These are phyloP conservation scores for Pipistrellus nathusii DNA, from an alignment of 2,797 vertebrate genomes.

Conservation along the genomic window DNA sequence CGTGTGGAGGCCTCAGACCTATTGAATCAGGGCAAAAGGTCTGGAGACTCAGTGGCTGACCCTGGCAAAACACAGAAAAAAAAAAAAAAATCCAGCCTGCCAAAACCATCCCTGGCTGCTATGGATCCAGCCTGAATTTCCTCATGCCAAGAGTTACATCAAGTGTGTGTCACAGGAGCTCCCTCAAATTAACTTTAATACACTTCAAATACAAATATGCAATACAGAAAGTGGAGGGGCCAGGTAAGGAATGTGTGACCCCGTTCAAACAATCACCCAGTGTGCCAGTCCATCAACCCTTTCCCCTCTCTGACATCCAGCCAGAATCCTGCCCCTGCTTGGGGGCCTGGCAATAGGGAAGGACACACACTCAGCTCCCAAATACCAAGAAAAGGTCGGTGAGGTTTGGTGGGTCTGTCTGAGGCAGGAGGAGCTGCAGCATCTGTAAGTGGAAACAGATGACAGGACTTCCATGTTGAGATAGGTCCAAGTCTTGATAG, in stretches of 20 bases:
- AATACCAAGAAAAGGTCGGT: background rate
- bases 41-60: background rate
- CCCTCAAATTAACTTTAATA: conserved; percentile 78
- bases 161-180: conserved; percentile 17
- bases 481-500: background rate
- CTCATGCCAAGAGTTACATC: background rate
- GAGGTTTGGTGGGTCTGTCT: background rate
- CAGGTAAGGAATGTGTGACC: background rate
- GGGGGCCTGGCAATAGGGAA: background rate
- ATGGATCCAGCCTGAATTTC: background rate
- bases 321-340: background rate
- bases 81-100: background rate
- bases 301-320: background rate
- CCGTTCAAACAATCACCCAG: conserved; percentile 2
- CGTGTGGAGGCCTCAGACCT: background rate
- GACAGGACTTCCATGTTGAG: background rate
- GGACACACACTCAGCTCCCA: background rate
- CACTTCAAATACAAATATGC: conserved; percentile 76
- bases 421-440: background rate
- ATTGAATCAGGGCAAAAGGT: too few relatives aligned
- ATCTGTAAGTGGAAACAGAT: too few relatives aligned
- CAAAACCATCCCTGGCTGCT: background rate
- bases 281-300: background rate
- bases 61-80: background rate
- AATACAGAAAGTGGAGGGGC: conserved; percentile 67